Base-by-base conservation (phyloP, 2,797 vertebrate genomes). In the Chelon auratus region DNA sequence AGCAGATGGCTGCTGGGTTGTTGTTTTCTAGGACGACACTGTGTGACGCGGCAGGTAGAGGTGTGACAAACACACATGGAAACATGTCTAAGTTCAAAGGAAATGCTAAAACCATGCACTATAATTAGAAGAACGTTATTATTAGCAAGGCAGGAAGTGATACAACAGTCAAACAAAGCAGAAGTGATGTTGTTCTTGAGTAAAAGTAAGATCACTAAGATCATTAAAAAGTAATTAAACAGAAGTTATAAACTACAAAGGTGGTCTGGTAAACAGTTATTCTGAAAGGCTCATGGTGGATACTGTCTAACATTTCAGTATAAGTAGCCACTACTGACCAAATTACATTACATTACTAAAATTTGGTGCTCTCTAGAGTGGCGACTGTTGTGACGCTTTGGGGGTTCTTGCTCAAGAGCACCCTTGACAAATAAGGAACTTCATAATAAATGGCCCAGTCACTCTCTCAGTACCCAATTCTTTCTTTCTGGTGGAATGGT, bases 1-100 rank as follows among this genome's bases (percentile, higher is more conserved):
- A 45, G 24, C 61, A 43, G 69, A 78, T 78, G 59, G 39, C 39
- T 26, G 65, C 10, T 37, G 18, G 47, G 33, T 36, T 58, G 45
- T 20, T 55, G 20, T 51, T 30, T 53, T 59, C 22, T 20, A 4
- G 10, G 26, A 30, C 5, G 73, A 65, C 58, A 51, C 30, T 12
- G 52, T 48, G n/a, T 68, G 60, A 81, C 47, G 43, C 58, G 76
- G 71, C 48, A 17, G 60, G 26, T 13, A 24, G 60, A 57, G 52
- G 57, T 63, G 55, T 45, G 67, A 37, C 51, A 45, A 36, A 64
- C 36, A 40, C 53, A 26, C 62, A 69, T 52, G 68, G 36, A 83
- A 64, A 78, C 42, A 64, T 22, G 20, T 26, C 24, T 26, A 26
- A 26, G 3, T 4, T 26, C 24, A 26, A 26, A 26, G 20, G 12